Conservation (phyloP, 2,113 vertebrate species). For the Sterna hirundo region DNA sequence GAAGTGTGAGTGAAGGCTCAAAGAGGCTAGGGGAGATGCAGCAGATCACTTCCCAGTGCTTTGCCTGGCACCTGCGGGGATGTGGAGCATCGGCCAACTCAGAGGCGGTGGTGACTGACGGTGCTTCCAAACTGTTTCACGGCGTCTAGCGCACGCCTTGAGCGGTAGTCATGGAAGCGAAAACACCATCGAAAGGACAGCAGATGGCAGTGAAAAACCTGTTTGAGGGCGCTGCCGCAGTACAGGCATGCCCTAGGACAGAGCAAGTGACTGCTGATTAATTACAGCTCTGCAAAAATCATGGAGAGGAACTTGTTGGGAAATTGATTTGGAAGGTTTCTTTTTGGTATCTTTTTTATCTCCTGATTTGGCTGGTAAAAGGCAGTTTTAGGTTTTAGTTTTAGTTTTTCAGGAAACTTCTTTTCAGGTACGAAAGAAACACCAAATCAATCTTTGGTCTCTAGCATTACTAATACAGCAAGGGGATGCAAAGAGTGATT, state of each 20-base stretch:
- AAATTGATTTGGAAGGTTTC: neutral
- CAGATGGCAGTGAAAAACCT: neutral
- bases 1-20: neutral
- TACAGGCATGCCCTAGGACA: neutral
- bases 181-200: neutral
- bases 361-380: neutral
- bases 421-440: neutral
- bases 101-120: neutral
- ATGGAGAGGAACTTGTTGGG: neutral
- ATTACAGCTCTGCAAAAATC: neutral
- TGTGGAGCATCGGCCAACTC: neutral
- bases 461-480: neutral
- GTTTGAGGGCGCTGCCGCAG: neutral
- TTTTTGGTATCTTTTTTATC: neutral
- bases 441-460: neutral
- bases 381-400: too few relatives aligned
- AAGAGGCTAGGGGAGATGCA: too few relatives aligned
- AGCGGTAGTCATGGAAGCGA: neutral
- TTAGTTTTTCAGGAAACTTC: neutral
- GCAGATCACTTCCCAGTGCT: neutral
- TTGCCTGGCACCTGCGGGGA: fast-evolving
- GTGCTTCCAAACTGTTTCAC: neutral
- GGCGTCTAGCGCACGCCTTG: neutral
- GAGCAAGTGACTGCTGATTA: neutral
- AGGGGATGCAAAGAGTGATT: neutral